phyloP scores from a whole-genome alignment of 2,797 vertebrate species.

The Eulemur albifrons region DNA sequence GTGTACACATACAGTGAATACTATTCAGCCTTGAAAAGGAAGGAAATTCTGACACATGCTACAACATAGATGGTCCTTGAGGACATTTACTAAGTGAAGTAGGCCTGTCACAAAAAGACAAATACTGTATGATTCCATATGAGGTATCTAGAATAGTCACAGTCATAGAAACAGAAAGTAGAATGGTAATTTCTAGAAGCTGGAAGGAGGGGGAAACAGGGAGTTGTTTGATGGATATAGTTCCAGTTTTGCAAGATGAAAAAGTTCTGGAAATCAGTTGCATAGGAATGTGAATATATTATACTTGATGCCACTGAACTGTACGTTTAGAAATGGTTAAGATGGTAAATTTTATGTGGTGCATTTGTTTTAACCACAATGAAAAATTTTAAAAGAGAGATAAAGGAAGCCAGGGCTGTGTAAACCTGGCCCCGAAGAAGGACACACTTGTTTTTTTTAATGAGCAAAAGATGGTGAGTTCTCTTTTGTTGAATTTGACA shows the following conservation, averaged over 20 bases:
- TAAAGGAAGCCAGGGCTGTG: background rate
- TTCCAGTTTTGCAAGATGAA: conserved; percentile 20
- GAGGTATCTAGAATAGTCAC: background rate
- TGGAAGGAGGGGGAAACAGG: background rate
- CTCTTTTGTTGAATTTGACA: background rate
- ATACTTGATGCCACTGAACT: background rate
- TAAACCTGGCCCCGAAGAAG: background rate
- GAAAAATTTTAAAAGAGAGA: background rate
- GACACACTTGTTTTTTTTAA: background rate
- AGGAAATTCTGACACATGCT: background rate
- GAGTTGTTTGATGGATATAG: background rate
- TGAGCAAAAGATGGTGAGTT: background rate
- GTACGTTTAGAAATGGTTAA: background rate
- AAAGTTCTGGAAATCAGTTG: background rate
- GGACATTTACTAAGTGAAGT: background rate
- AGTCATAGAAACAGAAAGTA: background rate
- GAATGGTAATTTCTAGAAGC: background rate
- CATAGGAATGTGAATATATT: background rate
- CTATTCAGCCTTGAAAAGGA: background rate
- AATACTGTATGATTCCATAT: background rate
- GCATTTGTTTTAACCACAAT: background rate
- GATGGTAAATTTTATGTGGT: background rate
- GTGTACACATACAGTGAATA: background rate
- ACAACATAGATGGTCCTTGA: background rate
- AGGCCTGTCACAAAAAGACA: background rate